These are phyloP conservation scores for Pheosia gnoma DNA, from an alignment of 2,888 invertebrate species.

Conservation along the genomic window DNA sequence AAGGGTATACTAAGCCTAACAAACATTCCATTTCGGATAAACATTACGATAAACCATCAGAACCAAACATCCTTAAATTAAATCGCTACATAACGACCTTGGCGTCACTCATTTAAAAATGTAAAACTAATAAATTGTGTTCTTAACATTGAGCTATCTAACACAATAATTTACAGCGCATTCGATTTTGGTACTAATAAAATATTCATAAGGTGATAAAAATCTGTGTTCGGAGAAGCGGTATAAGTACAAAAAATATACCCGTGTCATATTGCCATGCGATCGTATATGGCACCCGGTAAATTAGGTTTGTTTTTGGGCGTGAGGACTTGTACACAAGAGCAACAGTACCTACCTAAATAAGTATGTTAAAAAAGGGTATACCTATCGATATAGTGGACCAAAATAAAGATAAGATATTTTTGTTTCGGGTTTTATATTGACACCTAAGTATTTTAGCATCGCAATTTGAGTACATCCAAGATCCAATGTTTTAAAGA, in stretches of 20 bases:
- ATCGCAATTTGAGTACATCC: neutral
- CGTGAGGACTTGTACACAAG: conserved; percentile 15
- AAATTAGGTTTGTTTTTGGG: conserved; percentile 33
- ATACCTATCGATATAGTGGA: neutral
- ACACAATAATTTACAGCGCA: conserved; percentile 48
- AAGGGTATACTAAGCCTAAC: too few relatives aligned
- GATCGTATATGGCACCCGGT: conserved; percentile 43
- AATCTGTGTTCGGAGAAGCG: conserved; percentile 56
- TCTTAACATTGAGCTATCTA: conserved; percentile 33
- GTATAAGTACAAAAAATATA: conserved; percentile 40
- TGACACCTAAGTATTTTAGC: neutral
- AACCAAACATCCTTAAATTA: too few relatives aligned
- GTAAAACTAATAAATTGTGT: conserved; percentile 31
- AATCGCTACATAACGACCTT: conserved; percentile 9
- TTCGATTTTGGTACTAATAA: conserved; percentile 51
- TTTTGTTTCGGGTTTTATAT: neutral
- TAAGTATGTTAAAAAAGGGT: neutral
- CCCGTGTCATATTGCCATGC: conserved; percentile 45
- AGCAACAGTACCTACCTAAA: neutral
- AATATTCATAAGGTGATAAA: conserved; percentile 64
- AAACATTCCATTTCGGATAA: too few relatives aligned
- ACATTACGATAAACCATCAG: too few relatives aligned
- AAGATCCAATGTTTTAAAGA: neutral
- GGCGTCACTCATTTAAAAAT: conserved; percentile 17
- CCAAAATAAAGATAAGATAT: neutral